Base-by-base conservation (phyloP, 2,888 invertebrate genomes). In the Ariolimax columbianus region DNA sequence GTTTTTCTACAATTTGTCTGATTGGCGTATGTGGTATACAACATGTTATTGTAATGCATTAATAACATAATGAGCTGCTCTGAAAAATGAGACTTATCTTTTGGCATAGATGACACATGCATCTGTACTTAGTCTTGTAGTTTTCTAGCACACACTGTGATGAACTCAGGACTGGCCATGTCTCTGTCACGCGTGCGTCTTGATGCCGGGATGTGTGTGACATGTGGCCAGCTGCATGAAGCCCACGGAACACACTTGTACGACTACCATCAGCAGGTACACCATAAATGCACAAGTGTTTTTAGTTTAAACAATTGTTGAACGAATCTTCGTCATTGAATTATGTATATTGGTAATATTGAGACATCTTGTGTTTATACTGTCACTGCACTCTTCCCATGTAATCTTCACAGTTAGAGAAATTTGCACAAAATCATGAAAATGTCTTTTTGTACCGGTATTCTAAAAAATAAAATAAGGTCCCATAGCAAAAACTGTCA, bases 241-340 rank as follows among this genome's bases (percentile, higher is more conserved):
- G 88, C 89, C 6, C 89, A 90, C 63, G 91, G 91, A 26, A 92
- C 94, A 36, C 95, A 95, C 89, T 90, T 94, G 77, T 95, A 94
- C 87, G 94, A 95, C 91, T 95, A 95, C 89, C 92, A 92, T 86
- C 93, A 93, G 83, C 92, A 94, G 75, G 94, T 85, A 43, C 6
- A 26, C n/a, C n/a, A n/a, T n/a, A 59, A 19, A 33, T 23, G 26
- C 40, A 72, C 0, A 19, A 66, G 4, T 30, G 68, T 68, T 14
- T 17, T 2, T 9, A 19, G 9, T 68, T 30, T 30, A 2, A 3
- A 19, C 36, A 14, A 36, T 66, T 68, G 9, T 36, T 36, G 30
- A 68, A 1, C 17, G 9, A 36, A 36, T 66, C 4, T 66, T 66
- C 7, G n/a, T 30, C 7, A 30, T 66, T 66, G 4, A 33, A 4